Evolutionary conservation across 2,797 vertebrate species (phyloP), one percentile per base, ranked within the genome.

Genomic region (Rhinophrynus dorsalis): DNA sequence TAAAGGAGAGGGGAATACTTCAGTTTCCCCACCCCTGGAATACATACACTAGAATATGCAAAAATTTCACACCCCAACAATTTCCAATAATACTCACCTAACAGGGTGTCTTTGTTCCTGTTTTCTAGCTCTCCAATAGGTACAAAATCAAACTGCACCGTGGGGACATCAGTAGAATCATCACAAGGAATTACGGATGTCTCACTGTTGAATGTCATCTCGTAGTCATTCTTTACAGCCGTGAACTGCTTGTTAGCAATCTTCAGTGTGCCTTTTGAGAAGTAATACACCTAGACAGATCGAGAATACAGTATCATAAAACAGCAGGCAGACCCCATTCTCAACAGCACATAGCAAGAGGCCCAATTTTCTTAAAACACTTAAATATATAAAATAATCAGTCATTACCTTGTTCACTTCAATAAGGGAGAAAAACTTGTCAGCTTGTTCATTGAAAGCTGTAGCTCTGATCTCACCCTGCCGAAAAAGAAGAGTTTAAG

Each of bases 241-340:
- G 94, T 88, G 86, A 94, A 99, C 78, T 98, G 96, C 87, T 98
- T 99, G 87, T 99, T 99, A 83, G 97, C 97, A 1, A 94, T 94
- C 90, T 99, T 99, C 84, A 99, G 79, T 73, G 86, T 85, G 63
- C 94, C 93, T 85, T 95, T 98, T 60, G 94, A 94, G 83, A 99
- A 81, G 80, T 94, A 99, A 88, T 95, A 99, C 38, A 98, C 96
- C 97, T 99, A 78, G 68, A 9, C 17, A 73, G 15, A 45, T 57
- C 50, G 27, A 80, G 79, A 83, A 47, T 8, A 21, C 11, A 20
- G 80, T 77, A 29, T 44, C 75, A 35, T 3, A 15, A 44, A 5
- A 30, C 11, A 23, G 45, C 21, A 24, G 45, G 44, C 18, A 47
- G 18, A 12, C 35, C n/a, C n/a, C n/a, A n/a, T n/a, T n/a, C n/a